These are phyloP conservation scores for Amazona ochrocephala DNA, from an alignment of 2,797 vertebrate species.

Conservation along the genomic window DNA sequence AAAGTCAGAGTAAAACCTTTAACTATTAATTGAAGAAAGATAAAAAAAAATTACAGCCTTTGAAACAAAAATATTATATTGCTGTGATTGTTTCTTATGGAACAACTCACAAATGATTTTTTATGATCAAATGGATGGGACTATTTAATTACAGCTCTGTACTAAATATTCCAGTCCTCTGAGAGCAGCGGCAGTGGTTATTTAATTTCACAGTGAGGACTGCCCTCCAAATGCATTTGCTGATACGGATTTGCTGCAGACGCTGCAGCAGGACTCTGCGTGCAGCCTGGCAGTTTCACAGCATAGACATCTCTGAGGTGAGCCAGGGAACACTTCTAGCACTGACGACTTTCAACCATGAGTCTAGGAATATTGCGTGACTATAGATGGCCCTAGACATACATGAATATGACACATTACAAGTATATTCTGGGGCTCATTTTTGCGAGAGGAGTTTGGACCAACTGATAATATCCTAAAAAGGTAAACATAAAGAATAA, in stretches of 20 bases:
- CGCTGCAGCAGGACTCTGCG: background rate
- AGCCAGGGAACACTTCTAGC: background rate
- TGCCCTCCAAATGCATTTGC: background rate
- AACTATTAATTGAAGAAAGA: background rate
- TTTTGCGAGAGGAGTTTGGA: background rate
- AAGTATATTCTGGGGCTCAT: accelerated
- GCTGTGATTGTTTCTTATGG: background rate
- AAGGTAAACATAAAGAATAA: background rate
- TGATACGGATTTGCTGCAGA: accelerated
- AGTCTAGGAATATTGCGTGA: accelerated
- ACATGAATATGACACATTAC: accelerated
- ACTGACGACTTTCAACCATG: accelerated
- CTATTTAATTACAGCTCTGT: background rate
- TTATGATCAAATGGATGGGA: background rate
- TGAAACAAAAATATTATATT: background rate
- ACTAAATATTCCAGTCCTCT: accelerated
- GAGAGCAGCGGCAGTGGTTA: background rate
- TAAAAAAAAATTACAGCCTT: background rate
- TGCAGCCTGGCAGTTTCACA: background rate
- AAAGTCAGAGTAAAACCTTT: background rate
- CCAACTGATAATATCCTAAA: accelerated
- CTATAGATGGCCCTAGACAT: background rate
- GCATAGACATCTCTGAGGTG: accelerated
- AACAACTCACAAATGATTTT: background rate
- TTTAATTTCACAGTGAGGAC: accelerated